These are phyloP conservation scores for Stictonetta naevosa DNA, from an alignment of 2,113 vertebrate genomes.

Conservation along the genomic window DNA sequence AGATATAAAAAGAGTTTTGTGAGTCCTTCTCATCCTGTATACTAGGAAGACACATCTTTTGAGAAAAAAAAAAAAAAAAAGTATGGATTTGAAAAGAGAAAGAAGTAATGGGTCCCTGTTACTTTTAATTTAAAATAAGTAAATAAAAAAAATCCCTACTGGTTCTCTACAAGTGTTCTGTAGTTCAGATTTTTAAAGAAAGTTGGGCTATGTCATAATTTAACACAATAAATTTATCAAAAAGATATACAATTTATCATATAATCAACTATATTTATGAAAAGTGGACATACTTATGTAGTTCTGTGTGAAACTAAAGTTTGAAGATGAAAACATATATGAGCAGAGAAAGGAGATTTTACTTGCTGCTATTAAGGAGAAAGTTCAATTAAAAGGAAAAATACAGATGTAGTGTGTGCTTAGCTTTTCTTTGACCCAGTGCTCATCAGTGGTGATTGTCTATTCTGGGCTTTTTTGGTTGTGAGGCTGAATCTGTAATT, in stretches of 20 bases:
- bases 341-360: slow-evolving; percentile 12
- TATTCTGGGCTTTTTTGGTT: slow-evolving; percentile 38
- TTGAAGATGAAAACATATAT: not conserved
- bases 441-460: slow-evolving; percentile 8
- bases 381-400: slow-evolving; percentile 43
- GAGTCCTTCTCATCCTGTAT: not conserved
- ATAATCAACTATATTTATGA: not conserved
- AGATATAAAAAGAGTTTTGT: slow-evolving; percentile 15
- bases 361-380: slow-evolving; percentile 47
- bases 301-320: not conserved
- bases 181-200: not conserved
- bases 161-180: not conserved
- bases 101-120: not conserved
- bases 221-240: not conserved
- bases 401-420: not conserved
- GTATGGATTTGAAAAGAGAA: not conserved
- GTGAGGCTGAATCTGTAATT: slow-evolving; percentile 55
- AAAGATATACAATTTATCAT: not conserved
- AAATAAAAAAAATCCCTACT: not conserved
- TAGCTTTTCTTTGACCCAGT: slow-evolving; percentile 7
- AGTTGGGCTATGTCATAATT: not conserved
- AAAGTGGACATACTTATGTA: not conserved
- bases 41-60: not conserved
- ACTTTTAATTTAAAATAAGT: not conserved
- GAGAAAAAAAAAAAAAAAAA: not conserved